Percentiles rank a stretch among this genome's conserved stretches.
Evolutionary conservation across 2,797 vertebrate species (phyloP).

Genomic region (Phaenicophaeus curvirostris): DNA sequence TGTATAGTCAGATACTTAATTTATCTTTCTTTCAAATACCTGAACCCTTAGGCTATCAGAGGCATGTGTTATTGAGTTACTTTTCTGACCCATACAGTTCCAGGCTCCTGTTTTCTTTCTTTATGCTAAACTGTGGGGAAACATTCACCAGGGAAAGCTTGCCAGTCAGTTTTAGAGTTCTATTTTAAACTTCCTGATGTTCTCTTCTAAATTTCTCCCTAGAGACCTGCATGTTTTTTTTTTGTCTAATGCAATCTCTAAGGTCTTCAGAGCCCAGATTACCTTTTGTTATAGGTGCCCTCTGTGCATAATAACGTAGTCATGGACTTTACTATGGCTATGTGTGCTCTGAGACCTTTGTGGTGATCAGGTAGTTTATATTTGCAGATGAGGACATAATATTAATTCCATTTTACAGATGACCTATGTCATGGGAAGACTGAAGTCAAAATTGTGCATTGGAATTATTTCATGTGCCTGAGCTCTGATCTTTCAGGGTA

Average conservation of each 20-base stretch:
- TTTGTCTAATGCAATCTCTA: not conserved
- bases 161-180: not conserved
- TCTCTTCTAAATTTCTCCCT: not conserved
- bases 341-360: not conserved
- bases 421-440: not conserved
- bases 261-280: not conserved
- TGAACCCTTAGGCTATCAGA: not conserved
- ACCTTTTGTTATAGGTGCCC: not conserved
- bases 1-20: not conserved
- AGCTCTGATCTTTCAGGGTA: not conserved
- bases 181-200: not conserved
- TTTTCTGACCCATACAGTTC: not conserved
- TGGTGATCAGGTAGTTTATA: not conserved
- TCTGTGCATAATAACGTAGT: not conserved
- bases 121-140: not conserved
- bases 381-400: not conserved
- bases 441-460: not conserved
- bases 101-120: not conserved
- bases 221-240: not conserved
- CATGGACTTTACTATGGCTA: not conserved
- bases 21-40: not conserved
- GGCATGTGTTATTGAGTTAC: not conserved
- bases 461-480: not conserved
- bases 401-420: not conserved
- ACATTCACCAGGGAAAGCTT: not conserved